Base-by-base conservation (phyloP, 1,140 invertebrate species). In the Diorhabda sublineata region DNA sequence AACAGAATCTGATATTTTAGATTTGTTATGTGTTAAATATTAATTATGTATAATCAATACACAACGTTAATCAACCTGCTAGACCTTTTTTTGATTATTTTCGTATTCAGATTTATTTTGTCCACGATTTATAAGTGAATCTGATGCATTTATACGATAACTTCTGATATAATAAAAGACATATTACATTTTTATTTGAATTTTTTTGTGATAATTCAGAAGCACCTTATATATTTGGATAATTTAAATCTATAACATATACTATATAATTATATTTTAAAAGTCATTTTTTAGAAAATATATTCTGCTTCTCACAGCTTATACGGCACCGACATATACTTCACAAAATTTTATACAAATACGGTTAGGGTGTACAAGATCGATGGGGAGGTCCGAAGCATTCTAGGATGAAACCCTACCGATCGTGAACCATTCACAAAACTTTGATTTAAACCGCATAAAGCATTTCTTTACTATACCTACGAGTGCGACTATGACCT, bases 361-460 rank as follows among this genome's bases (percentile, higher is more conserved):
- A 52, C 47, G 2, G 2, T 3, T 2, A 52, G 47, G n/a, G 6
- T 8, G n/a, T 52, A 52, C 3, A 4, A 8, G 4, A n/a, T n/a
- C n/a, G 6, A 8, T n/a, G 47, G 47, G 47, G n/a, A 52, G 47
- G 47, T 52, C 6, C 47, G 6, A n/a, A 8, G 47, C n/a, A 52
- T 52, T 52, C 47, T n/a, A n/a, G 47, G 47, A 52, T 52, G 26
- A 26, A 26, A 52, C 6, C n/a, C 6, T 8, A 52, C 47, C 47
- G 47, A 52, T 52, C 47, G 47, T 52, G 47, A 52, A 52, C 26
- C 47, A 52, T 52, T 52, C 47, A 52, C 47, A 52, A 52, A 52
- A 8, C 47, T 52, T 6, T 52, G 6, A 6, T 26, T 26, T 26
- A 26, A 8, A 52, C 47, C n/a, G 47, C 47, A 52, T 52, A n/a